A percentile compares a stretch with the other conserved stretches of the same genome.
Evolutionary conservation across 2,797 vertebrate genomes (phyloP).

Genomic region (Poecilia wingei): DNA sequence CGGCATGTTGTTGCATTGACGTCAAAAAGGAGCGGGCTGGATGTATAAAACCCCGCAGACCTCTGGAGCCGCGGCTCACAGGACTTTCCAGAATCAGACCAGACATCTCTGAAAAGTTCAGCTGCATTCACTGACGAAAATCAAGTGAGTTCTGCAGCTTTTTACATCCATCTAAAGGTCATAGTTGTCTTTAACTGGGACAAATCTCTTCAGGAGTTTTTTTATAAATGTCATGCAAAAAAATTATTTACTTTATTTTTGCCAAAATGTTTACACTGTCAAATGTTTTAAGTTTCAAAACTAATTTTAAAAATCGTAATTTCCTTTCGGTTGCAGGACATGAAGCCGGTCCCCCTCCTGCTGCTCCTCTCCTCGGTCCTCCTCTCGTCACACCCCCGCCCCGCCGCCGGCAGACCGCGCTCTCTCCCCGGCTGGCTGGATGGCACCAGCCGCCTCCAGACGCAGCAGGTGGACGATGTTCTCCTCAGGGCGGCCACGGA

Average conservation of each 20-base stretch:
- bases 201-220: neutral
- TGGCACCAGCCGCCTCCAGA: constrained; percentile 59
- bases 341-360: constrained; percentile 79
- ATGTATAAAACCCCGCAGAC: constrained; percentile 82
- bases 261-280: too few species aligned
- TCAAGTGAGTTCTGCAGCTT: constrained; percentile 54
- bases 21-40: constrained; percentile 82
- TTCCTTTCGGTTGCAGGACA: constrained; percentile 56
- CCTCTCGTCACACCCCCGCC: constrained; percentile 71
- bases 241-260: too few species aligned
- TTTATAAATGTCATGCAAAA: neutral
- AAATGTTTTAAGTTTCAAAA: neutral
- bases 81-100: constrained; percentile 47
- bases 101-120: constrained; percentile 46
- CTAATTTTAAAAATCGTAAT: too few species aligned
- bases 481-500: constrained; percentile 68
- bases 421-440: constrained; percentile 63
- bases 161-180: neutral
- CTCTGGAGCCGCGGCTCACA: constrained; percentile 55
- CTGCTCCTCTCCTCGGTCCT: constrained; percentile 80
- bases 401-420: constrained; percentile 73
- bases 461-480: constrained; percentile 65
- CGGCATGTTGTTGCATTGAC: constrained; percentile 81
- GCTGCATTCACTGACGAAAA: constrained; percentile 51
- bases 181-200: neutral